These are phyloP conservation scores for Turritopsis rubra DNA, from an alignment of 30 jellyfish, hydroid and myxozoan species.

Conservation along the genomic window DNA sequence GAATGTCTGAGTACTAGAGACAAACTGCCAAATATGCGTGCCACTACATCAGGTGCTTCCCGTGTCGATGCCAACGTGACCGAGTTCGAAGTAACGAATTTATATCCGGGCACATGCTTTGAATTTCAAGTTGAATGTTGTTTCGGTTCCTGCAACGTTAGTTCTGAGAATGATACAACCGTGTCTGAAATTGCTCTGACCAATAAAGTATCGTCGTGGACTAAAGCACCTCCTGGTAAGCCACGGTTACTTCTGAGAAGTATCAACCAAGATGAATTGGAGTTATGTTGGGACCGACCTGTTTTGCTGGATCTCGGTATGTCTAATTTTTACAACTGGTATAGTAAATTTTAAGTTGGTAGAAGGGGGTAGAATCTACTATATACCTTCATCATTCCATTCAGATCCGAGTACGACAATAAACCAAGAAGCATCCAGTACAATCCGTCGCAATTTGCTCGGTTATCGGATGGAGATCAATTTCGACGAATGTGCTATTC, in stretches of 20 bases:
- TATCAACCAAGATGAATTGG: conserved; percentile 38
- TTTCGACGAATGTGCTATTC: conserved; percentile 27
- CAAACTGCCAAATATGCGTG: conserved; percentile 1
- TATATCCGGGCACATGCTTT: conserved; percentile 34
- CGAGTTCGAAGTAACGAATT: conserved; percentile 15
- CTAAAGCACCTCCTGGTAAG: conserved; percentile 48
- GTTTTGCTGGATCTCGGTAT: conserved; percentile 48
- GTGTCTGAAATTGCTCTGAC: conserved; percentile 27
- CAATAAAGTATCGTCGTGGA: conserved; percentile 29
- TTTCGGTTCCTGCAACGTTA: conserved; percentile 27
- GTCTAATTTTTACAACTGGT: background rate
- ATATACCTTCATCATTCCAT: background rate
- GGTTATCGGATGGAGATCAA: conserved; percentile 47
- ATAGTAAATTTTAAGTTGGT: background rate
- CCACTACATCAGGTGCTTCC: conserved; percentile 15
- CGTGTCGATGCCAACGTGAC: conserved; percentile 12
- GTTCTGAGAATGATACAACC: conserved; percentile 10
- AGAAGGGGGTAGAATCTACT: background rate
- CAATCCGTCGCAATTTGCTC: conserved; percentile 33
- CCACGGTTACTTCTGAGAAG: conserved; percentile 39
- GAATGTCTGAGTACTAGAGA: conserved; percentile 29
- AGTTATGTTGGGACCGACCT: conserved; percentile 47
- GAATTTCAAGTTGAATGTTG: conserved; percentile 29
- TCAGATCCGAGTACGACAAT: conserved; percentile 4
- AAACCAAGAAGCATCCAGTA: conserved; percentile 27